Evolutionary conservation across 2,113 vertebrate species (phyloP).

Genomic region (Phaethornis superciliosus): DNA sequence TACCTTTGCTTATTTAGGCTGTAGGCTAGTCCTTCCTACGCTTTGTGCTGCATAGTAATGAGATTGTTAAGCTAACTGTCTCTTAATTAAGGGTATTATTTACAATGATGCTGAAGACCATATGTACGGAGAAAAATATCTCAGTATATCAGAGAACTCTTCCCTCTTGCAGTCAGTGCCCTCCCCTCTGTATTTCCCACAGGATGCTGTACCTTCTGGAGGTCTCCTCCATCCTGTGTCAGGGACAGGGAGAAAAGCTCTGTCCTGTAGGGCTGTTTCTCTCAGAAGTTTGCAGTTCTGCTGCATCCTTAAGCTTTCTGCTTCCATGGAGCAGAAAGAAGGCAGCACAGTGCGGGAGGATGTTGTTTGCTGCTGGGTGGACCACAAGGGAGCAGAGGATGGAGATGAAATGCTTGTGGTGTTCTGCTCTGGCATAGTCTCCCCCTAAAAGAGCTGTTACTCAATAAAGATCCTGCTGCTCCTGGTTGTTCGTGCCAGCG

Average conservation of each 20-base stretch:
- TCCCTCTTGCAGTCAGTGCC: background rate
- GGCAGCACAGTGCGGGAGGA: background rate
- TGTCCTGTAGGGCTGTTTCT: background rate
- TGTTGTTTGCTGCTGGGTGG: background rate
- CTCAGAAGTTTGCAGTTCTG: background rate
- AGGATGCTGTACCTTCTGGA: background rate
- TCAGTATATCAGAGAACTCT: background rate
- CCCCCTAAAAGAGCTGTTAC: background rate
- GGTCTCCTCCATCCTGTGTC: background rate
- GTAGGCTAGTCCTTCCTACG: background rate
- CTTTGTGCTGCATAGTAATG: conserved; percentile 6
- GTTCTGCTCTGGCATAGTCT: conserved; percentile 46
- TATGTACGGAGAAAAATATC: background rate
- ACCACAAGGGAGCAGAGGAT: conserved; percentile 26
- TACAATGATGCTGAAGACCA: conserved; percentile 37
- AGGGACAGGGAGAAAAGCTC: background rate
- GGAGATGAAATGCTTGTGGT: conserved; percentile 66
- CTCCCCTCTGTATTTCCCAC: background rate
- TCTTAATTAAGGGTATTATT: conserved; percentile 65
- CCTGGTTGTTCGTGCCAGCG: background rate
- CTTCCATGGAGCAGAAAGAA: conserved; percentile 15
- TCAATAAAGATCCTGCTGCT: background rate
- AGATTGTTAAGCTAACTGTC: conserved; percentile 37
- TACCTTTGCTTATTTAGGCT: background rate
- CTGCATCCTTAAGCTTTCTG: background rate